phyloP scores from a whole-genome alignment of 2,888 invertebrate genomes.

The Muscina levida region DNA sequence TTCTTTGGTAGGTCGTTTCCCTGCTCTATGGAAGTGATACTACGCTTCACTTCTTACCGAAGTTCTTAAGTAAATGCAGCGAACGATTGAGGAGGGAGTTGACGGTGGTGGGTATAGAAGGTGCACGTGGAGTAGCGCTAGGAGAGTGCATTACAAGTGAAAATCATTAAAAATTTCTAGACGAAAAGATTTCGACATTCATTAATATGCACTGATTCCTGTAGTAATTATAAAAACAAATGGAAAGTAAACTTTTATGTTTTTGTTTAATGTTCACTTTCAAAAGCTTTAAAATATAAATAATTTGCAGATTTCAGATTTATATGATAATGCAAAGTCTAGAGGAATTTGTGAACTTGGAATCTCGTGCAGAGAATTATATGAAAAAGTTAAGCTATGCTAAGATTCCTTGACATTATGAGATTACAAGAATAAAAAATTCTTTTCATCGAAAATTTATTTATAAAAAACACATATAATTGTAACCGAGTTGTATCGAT shows the following conservation, averaged over 20 bases:
- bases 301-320: too few species aligned
- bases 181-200: slow-evolving; percentile 58
- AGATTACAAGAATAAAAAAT: too few species aligned
- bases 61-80: slow-evolving; percentile 41
- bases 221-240: slow-evolving; percentile 52
- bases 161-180: slow-evolving; percentile 66
- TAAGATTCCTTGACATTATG: too few species aligned
- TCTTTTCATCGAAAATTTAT: too few species aligned
- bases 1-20: background rate
- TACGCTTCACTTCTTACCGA: slow-evolving; percentile 38
- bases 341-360: too few species aligned
- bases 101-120: background rate
- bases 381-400: too few species aligned
- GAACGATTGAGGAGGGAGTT: background rate
- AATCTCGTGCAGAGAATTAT: too few species aligned
- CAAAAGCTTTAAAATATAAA: too few species aligned
- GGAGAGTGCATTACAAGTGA: slow-evolving; percentile 49
- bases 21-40: slow-evolving; percentile 14
- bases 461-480: too few species aligned
- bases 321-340: too few species aligned
- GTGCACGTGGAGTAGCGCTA: slow-evolving; percentile 1
- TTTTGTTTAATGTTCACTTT: slow-evolving; percentile 22
- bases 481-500: too few species aligned
- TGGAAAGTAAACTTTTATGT: slow-evolving; percentile 3
- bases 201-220: slow-evolving; percentile 60